A percentile compares a stretch with the other conserved stretches of the same genome.
These are phyloP conservation scores for Ptychadena robeensis DNA, from an alignment of 2,797 vertebrate species.

Conservation along the genomic window DNA sequence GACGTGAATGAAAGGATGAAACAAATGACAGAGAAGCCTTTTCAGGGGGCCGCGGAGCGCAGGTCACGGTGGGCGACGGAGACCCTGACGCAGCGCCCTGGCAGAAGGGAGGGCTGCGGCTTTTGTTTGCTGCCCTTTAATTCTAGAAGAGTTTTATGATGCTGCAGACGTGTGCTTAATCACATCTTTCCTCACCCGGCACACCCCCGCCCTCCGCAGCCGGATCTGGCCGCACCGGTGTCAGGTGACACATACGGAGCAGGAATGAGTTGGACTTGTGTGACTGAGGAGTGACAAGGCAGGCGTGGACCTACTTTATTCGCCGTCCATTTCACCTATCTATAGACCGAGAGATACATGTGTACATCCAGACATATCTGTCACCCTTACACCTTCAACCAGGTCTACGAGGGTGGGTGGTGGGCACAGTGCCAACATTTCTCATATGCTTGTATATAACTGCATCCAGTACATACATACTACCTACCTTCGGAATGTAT, in stretches of 20 bases:
- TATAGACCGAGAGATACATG: too few species aligned
- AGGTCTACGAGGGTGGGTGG: too few species aligned
- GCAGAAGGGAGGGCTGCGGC: not conserved
- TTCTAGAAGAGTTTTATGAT: not conserved
- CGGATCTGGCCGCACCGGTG: slow-evolving; percentile 39
- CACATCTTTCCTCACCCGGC: not conserved
- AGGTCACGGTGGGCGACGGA: too few species aligned
- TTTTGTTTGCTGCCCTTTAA: not conserved
- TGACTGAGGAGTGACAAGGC: not conserved
- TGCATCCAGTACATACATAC: too few species aligned
- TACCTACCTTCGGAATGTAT: too few species aligned
- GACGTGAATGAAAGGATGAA: not conserved
- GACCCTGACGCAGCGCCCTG: not conserved
- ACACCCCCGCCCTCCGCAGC: not conserved
- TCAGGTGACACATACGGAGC: slow-evolving; percentile 34
- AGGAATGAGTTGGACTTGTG: slow-evolving; percentile 20
- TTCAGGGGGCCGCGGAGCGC: not conserved
- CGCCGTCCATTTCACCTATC: too few species aligned
- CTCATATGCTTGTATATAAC: too few species aligned
- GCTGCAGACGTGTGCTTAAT: not conserved
- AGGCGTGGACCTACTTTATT: not conserved
- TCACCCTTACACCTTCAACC: too few species aligned
- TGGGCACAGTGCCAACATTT: not conserved
- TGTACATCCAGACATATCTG: too few species aligned
- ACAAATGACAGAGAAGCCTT: not conserved